These are phyloP conservation scores for Lithobates sylvaticus DNA, from an alignment of 2,797 vertebrate species.

Conservation along the genomic window DNA sequence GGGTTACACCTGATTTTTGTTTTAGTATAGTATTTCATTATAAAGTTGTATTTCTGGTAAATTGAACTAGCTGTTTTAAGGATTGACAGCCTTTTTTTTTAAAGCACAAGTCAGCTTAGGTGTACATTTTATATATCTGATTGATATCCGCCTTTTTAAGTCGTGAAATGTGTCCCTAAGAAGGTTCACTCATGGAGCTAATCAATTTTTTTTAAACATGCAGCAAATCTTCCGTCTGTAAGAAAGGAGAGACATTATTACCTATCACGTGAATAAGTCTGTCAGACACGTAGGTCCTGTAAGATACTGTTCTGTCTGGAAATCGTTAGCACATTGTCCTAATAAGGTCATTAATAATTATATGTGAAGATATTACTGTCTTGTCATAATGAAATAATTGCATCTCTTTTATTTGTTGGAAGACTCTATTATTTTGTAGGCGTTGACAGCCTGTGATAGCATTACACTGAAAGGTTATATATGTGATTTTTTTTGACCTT, in stretches of 20 bases:
- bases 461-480: background rate
- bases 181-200: background rate
- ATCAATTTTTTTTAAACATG: background rate
- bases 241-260: background rate
- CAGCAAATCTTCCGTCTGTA: background rate
- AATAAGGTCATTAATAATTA: conserved; percentile 4
- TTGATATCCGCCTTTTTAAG: too few relatives aligned
- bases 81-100: too few relatives aligned
- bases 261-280: background rate
- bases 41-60: too few relatives aligned
- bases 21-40: too few relatives aligned
- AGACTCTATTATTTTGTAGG: conserved; percentile 20
- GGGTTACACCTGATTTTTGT: too few relatives aligned
- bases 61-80: too few relatives aligned
- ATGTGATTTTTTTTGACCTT: conserved; percentile 1
- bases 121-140: background rate
- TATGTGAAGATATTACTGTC: background rate
- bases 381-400: background rate
- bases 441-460: background rate
- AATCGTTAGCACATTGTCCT: background rate
- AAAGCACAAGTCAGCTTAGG: too few relatives aligned
- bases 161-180: background rate
- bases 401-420: background rate
- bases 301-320: background rate
- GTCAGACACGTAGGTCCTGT: conserved; percentile 14